A percentile compares a stretch with the other conserved stretches of the same genome.
Evolutionary conservation across 2,113 vertebrate species (phyloP).

Genomic region (Eidolon helvum): DNA sequence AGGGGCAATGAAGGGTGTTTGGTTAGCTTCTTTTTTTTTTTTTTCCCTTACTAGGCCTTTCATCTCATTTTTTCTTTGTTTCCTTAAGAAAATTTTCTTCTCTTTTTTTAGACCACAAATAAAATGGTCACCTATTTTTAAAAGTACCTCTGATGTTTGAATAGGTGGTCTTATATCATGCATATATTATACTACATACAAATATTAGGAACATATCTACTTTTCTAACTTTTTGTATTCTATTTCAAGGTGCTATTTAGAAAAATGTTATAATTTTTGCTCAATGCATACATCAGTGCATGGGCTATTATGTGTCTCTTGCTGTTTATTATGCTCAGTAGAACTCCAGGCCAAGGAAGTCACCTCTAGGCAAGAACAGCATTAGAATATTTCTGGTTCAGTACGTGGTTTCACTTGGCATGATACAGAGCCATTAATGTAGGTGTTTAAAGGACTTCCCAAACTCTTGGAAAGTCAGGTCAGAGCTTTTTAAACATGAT

Average conservation of each 20-base stretch:
- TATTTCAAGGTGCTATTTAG: background rate
- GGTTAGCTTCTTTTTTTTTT: background rate
- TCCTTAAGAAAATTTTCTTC: background rate
- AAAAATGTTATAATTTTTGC: background rate
- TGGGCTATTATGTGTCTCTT: background rate
- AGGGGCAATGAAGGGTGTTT: background rate
- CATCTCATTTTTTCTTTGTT: background rate
- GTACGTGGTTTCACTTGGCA: background rate
- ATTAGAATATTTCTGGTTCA: slow-evolving; percentile 24
- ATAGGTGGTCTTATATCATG: background rate
- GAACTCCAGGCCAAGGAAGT: background rate
- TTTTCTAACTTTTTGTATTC: slow-evolving; percentile 8
- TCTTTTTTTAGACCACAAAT: background rate
- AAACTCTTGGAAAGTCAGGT: background rate
- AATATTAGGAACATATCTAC: background rate
- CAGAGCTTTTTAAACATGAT: slow-evolving; percentile 1
- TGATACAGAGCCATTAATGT: background rate
- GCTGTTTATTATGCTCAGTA: background rate
- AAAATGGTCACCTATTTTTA: background rate
- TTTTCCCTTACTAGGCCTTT: background rate
- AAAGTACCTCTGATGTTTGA: background rate
- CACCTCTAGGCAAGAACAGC: background rate
- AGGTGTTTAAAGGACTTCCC: slow-evolving; percentile 1
- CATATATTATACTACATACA: background rate
- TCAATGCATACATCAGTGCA: background rate